Base-by-base conservation (phyloP, 2,113 vertebrate genomes). In the Rhynchomys soricoides region DNA sequence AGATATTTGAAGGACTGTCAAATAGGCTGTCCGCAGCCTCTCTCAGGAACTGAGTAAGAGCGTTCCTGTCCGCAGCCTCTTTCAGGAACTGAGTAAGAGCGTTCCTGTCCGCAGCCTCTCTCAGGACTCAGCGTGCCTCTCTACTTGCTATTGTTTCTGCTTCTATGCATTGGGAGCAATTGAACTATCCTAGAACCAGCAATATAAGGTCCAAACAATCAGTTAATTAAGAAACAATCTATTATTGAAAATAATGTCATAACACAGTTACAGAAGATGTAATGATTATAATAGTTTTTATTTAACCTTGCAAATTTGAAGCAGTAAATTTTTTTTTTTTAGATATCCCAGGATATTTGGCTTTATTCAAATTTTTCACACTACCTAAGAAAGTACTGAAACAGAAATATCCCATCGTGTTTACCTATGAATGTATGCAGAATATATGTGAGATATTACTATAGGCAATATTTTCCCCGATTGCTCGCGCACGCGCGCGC, bases 111-210 rank as follows among this genome's bases (percentile, higher is more conserved):
- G 31, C 9, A 52, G 45, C 22, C 45, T 29, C 62, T 74, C 74
- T 59, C 11, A 85, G 37, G 34, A 29, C 19, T 48, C 68, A 59
- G 16, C 1, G 21, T 22, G 31, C 12, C 31, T 97, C 66, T 70
- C 17, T 2, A 73, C 43, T 68, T 37, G 13, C 93, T 73, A 7
- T 13, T 55, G 5, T 93, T 89, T 91, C 22, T 86, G 6, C 81
- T 93, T 87, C 86, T 95, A 16, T 5, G 66, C 81, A 26, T 91
- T 74, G 86, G 50, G 73, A 81, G 3, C 24, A 43, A 95, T 22
- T 40, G 8, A 48, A 7, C 68, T 71, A 9, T n/a, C 52, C 37
- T 91, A 37, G 37, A 21, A 82, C 45, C 13, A 59, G 83, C 86
- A 68, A 85, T 90, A 81, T 45, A 75, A 96, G 11, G 7, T 86